Evolutionary conservation across 2,797 vertebrate species (phyloP).

Genomic region (Pterois miles): DNA sequence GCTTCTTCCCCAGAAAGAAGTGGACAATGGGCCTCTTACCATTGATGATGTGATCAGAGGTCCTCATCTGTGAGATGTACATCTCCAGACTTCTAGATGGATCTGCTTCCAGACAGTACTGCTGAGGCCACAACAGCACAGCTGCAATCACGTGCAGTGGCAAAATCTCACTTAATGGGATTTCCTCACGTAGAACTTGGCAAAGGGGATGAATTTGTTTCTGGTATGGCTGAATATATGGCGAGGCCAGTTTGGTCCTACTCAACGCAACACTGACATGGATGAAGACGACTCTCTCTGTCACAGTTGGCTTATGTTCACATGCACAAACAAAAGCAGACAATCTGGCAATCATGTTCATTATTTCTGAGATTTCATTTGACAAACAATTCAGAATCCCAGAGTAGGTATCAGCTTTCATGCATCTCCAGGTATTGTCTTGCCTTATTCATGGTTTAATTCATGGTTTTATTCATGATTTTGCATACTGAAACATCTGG

Average conservation of each 20-base stretch:
- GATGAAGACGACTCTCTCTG: constrained; percentile 64
- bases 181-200: fast-evolving
- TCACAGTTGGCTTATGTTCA: fast-evolving
- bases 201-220: fast-evolving
- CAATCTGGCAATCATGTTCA: constrained; percentile 40
- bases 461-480: constrained; percentile 49
- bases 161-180: constrained; percentile 24
- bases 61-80: constrained; percentile 64
- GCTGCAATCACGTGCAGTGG: constrained; percentile 67
- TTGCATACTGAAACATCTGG: constrained; percentile 60
- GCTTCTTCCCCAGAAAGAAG: constrained; percentile 74
- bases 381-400: constrained; percentile 66
- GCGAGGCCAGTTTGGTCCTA: constrained; percentile 52
- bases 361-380: neutral
- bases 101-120: fast-evolving
- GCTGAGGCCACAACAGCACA: constrained; percentile 67
- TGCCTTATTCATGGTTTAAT: fast-evolving
- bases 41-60: constrained; percentile 45
- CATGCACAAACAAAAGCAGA: neutral
- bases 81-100: neutral
- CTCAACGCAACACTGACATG: constrained; percentile 72
- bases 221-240: fast-evolving
- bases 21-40: constrained; percentile 68
- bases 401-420: constrained; percentile 67
- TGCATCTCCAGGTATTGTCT: constrained; percentile 59